A percentile compares a stretch with the other conserved stretches of the same genome.
Evolutionary conservation across 2,113 vertebrate species (phyloP).

Genomic region (Scomber colias): DNA sequence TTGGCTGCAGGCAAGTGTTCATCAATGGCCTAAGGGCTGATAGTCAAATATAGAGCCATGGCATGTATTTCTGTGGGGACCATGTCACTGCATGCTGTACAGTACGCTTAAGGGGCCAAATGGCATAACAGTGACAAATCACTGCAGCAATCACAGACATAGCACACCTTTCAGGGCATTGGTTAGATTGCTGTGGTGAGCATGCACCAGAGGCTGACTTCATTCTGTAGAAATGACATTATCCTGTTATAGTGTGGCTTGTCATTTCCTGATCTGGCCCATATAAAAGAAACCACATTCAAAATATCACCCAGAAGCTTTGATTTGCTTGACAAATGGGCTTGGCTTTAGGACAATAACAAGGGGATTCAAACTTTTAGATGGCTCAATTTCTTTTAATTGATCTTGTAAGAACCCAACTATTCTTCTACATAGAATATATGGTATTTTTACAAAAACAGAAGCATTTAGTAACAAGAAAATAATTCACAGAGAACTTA

Average conservation of each 20-base stretch:
- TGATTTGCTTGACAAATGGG: not conserved
- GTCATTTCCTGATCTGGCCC: slow-evolving; percentile 26
- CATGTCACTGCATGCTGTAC: slow-evolving; percentile 27
- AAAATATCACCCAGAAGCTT: not conserved
- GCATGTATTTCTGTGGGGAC: slow-evolving; percentile 54
- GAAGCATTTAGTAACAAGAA: not conserved
- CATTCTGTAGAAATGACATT: slow-evolving; percentile 42
- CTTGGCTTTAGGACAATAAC: not conserved
- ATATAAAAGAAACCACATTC: not conserved
- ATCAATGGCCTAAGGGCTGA: slow-evolving; percentile 34
- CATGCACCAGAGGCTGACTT: slow-evolving; percentile 26
- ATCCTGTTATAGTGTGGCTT: slow-evolving; percentile 40
- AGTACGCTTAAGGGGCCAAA: slow-evolving; percentile 37
- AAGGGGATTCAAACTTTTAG: slow-evolving; percentile 17
- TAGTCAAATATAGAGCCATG: slow-evolving; percentile 42
- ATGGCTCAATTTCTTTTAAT: not conserved
- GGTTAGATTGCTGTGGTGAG: slow-evolving; percentile 45
- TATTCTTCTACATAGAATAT: not conserved
- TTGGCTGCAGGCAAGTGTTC: slow-evolving; percentile 35
- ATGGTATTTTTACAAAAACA: slow-evolving; percentile 4
- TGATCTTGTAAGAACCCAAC: not conserved
- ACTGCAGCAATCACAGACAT: slow-evolving; percentile 50
- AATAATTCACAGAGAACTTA: not conserved
- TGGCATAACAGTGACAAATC: slow-evolving; percentile 54
- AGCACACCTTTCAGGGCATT: slow-evolving; percentile 52